Evolutionary conservation across 2,888 invertebrate species (phyloP), one percentile per base, ranked within the genome.

Genomic region (Drosophila kokeensis): DNA sequence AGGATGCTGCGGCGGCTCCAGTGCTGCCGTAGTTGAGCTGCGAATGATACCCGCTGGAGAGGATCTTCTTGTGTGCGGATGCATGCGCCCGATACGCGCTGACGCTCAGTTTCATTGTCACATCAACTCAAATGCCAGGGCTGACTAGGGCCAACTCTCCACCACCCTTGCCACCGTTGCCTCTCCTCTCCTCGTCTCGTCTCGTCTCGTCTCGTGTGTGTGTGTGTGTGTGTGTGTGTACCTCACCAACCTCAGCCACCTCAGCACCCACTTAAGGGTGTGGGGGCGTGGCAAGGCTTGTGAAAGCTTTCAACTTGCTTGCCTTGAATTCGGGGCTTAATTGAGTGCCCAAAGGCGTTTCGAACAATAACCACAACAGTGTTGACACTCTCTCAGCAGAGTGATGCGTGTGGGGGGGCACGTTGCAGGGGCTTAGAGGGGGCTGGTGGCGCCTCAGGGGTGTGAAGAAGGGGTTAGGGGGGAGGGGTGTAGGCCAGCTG

Each of bases 81-180:
- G 97, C 97, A 94, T 97, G 97, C 92, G 97, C 97, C 93, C 97
- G 95, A 93, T 97, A 97, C 91, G 97, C 97, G 91, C 97, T 97
- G 91, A 97, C 97, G 93, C 97, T 97, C 92, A 97, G 94, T 95
- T 97, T 97, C 97, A 97, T 97, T 91, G 82, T 87, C 80, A 80
- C 90, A 84, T 84, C 74, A 83, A 84, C 83, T 81, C 83, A 69
- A 52, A 42, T 45, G 61, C 53, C 27, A 27, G 24, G 71, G 54
- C 62, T 62, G 52, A 65, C 55, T 27, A 49, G 27, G 40, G 15
- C 34, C 30, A 32, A 45, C 45, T 24, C 45, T 45, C 32, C 34
- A 13, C 13, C 18, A 4, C 48, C 36, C 32, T 32, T 32, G 32
- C 10, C 27, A 21, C 21, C 42, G 21, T 27, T 7, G 27, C 27